A percentile compares a stretch with the other conserved stretches of the same genome.
phyloP scores from a whole-genome alignment of 2,113 vertebrate genomes.

The Sebastes schlegelii region DNA sequence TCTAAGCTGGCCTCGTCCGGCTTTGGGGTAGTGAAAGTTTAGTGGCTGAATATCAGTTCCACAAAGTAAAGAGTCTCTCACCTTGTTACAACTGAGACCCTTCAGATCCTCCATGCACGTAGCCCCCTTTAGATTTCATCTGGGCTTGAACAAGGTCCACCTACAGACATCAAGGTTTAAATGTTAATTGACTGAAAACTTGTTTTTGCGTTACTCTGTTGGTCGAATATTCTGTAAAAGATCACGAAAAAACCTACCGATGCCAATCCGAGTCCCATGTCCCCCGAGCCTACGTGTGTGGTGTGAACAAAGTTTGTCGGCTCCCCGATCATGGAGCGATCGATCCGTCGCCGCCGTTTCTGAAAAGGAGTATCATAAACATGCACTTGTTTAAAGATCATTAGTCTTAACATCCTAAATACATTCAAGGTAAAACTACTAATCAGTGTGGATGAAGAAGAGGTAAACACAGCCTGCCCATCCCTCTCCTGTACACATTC shows the following conservation, averaged over 20 bases:
- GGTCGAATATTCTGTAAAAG: background rate
- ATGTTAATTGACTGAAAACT: background rate
- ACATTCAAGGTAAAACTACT: background rate
- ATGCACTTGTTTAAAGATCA: background rate
- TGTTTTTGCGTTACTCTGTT: too few species aligned
- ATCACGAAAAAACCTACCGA: constrained; percentile 81
- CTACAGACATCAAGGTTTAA: constrained; percentile 61
- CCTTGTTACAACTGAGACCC: constrained; percentile 82
- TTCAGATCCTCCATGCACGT: constrained; percentile 83
- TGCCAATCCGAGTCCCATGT: constrained; percentile 84
- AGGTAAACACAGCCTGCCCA: background rate
- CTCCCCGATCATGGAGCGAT: constrained; percentile 93
- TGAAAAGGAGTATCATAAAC: constrained; percentile 54
- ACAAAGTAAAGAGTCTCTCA: constrained; percentile 29
- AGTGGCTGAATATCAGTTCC: constrained; percentile 28
- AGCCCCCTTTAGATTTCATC: constrained; percentile 93
- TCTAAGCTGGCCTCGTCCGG: background rate
- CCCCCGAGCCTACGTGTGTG: constrained; percentile 90
- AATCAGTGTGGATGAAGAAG: background rate
- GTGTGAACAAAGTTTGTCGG: constrained; percentile 95
- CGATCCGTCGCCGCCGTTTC: constrained; percentile 89
- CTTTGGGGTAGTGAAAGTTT: constrained; percentile 25
- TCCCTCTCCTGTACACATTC: background rate
- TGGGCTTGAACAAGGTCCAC: constrained; percentile 87
- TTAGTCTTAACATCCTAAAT: background rate